A percentile compares a stretch with the other conserved stretches of the same genome.
phyloP scores from a whole-genome alignment of 2,113 vertebrate genomes.

The Ctenodactylus gundi region DNA sequence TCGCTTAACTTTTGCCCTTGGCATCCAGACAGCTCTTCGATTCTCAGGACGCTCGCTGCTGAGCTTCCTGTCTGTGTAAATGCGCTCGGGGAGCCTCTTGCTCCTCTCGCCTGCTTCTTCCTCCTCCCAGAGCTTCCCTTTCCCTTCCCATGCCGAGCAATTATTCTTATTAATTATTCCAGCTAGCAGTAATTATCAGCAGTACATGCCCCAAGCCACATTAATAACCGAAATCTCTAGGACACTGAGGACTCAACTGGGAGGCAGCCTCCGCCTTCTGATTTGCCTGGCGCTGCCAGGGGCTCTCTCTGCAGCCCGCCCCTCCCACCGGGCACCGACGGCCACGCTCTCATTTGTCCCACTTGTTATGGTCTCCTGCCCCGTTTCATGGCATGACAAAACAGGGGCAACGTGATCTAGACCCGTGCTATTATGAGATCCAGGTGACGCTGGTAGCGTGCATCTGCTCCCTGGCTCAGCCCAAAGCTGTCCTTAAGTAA shows the following conservation, averaged over 20 bases:
- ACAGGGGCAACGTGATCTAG: not conserved
- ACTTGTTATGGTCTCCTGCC: not conserved
- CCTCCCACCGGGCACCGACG: not conserved
- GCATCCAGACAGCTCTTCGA: slow-evolving; percentile 82
- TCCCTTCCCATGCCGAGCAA: slow-evolving; percentile 86
- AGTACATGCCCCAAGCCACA: slow-evolving; percentile 86
- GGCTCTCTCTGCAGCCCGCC: slow-evolving; percentile 56
- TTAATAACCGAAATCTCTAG: slow-evolving; percentile 88
- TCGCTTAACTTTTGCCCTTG: slow-evolving; percentile 86
- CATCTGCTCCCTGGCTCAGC: not conserved
- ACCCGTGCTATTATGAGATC: not conserved
- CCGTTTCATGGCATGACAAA: slow-evolving; percentile 36
- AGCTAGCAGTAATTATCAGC: slow-evolving; percentile 90
- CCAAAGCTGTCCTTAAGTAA: slow-evolving; percentile 18
- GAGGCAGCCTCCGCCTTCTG: slow-evolving; percentile 80
- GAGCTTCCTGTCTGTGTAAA: slow-evolving; percentile 87
- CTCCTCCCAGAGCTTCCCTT: slow-evolving; percentile 86
- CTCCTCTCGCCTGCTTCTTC: slow-evolving; percentile 83
- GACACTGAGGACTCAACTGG: slow-evolving; percentile 85
- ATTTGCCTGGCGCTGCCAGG: slow-evolving; percentile 77
- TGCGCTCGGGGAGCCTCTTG: slow-evolving; percentile 83
- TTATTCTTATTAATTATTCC: slow-evolving; percentile 91
- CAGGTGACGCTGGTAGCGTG: not conserved
- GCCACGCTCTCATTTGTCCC: not conserved
- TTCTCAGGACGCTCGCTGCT: slow-evolving; percentile 84